phyloP scores from a whole-genome alignment of 2,113 vertebrate species.

The Herpailurus yagouaroundi region DNA sequence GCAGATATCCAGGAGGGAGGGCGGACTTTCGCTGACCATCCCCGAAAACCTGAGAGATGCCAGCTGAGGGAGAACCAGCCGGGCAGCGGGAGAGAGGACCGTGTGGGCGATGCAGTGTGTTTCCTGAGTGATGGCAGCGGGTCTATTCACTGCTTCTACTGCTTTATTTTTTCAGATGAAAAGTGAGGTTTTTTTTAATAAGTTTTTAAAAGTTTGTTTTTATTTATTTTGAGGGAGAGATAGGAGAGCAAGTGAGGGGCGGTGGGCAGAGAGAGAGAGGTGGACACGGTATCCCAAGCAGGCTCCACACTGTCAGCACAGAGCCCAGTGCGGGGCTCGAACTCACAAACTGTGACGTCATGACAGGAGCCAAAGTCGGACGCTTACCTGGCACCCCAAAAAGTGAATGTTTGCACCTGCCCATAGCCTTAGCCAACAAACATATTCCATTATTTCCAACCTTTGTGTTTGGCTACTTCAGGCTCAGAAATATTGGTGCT shows the following conservation, averaged over 20 bases:
- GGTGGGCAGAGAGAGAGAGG: too few species aligned
- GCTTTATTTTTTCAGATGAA: neutral
- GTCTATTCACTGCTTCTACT: neutral
- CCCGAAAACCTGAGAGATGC: neutral
- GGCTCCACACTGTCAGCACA: too few species aligned
- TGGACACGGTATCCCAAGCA: too few species aligned
- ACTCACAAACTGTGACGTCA: too few species aligned
- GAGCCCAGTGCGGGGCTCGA: too few species aligned
- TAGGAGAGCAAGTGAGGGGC: too few species aligned
- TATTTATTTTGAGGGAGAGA: too few species aligned
- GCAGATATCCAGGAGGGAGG: accelerated
- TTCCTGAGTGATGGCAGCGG: neutral
- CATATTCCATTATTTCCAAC: neutral
- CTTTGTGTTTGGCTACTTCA: neutral
- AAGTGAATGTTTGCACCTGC: neutral
- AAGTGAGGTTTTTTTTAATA: neutral
- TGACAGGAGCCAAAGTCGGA: too few species aligned
- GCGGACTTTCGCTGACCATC: accelerated
- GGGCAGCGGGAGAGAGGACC: neutral
- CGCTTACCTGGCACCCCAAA: neutral
- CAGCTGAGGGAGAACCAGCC: neutral
- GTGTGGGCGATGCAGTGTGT: accelerated
- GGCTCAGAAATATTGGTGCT: neutral
- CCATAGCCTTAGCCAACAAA: accelerated
- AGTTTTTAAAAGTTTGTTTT: too few species aligned